A percentile compares a stretch with the other conserved stretches of the same genome.
These are phyloP conservation scores for Hylomyscus alleni DNA, from an alignment of 2,797 vertebrate genomes.

Conservation along the genomic window DNA sequence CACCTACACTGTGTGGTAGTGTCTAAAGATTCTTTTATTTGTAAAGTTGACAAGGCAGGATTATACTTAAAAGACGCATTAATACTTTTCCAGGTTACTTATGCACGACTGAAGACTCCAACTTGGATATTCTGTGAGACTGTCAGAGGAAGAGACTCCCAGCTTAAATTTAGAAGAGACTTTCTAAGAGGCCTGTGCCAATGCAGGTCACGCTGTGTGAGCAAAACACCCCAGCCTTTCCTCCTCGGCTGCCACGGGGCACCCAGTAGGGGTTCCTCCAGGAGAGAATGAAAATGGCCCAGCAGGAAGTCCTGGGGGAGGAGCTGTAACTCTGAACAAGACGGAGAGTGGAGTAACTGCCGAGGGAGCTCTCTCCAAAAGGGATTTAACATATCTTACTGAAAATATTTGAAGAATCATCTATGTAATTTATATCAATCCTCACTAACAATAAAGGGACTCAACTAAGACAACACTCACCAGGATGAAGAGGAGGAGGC, in stretches of 20 bases:
- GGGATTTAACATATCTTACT: not conserved
- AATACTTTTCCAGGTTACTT: not conserved
- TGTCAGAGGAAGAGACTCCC: not conserved
- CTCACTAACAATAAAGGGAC: not conserved
- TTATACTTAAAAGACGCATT: not conserved
- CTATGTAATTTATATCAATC: not conserved
- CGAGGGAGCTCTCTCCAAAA: not conserved
- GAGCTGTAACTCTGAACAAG: not conserved
- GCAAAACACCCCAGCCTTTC: not conserved
- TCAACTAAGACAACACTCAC: not conserved
- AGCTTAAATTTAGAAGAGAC: not conserved
- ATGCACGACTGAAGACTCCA: not conserved
- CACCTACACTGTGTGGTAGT: not conserved
- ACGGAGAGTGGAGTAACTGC: not conserved
- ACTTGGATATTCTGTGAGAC: not conserved
- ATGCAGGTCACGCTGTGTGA: not conserved
- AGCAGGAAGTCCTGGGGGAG: not conserved
- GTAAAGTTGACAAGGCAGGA: not conserved
- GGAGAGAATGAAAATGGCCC: not conserved
- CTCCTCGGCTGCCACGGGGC: not conserved
- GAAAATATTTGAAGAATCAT: not conserved
- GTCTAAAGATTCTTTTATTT: not conserved
- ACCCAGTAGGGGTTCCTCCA: not conserved
- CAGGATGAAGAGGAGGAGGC: not conserved
- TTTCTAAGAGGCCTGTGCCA: not conserved